Evolutionary conservation across 1,140 invertebrate genomes (phyloP).

Genomic region (Drosophila grimshawi): DNA sequence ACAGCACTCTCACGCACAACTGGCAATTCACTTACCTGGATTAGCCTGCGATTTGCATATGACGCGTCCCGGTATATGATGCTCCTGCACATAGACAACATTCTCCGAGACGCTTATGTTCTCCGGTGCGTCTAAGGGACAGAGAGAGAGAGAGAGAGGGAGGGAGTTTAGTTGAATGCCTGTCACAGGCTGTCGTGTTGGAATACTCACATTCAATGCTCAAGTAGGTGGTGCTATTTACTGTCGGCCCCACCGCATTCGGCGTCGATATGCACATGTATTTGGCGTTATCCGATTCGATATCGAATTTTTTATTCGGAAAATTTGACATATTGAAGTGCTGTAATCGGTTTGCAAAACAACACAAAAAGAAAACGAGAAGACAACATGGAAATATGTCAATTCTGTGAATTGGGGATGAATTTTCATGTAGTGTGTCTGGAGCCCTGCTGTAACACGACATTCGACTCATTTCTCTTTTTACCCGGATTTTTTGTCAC

Average conservation of each 20-base stretch:
- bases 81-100: conserved; percentile 91
- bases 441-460: conserved; percentile 11
- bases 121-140: conserved; percentile 91
- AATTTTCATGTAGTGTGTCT: neutral
- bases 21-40: conserved; percentile 86
- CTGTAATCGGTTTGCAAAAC: conserved; percentile 50
- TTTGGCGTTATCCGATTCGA: conserved; percentile 90
- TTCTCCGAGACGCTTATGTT: conserved; percentile 91
- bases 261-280: conserved; percentile 93
- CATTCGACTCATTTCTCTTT: conserved; percentile 1
- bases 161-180: conserved; percentile 49
- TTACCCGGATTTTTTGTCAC: conserved; percentile 2
- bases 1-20: neutral
- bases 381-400: conserved; percentile 39
- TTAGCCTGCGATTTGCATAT: conserved; percentile 91
- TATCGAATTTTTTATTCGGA: conserved; percentile 91
- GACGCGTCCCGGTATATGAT: conserved; percentile 90
- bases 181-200: neutral
- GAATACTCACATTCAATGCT: conserved; percentile 93
- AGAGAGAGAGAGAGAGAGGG: neutral
- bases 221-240: conserved; percentile 92
- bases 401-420: conserved; percentile 27
- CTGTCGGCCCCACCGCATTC: conserved; percentile 90
- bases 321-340: conserved; percentile 91
- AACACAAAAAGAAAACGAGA: conserved; percentile 21